A percentile compares a stretch with the other conserved stretches of the same genome.
Conservation (phyloP, 1,140 invertebrate genomes). For the Oedothorax gibbosus region DNA sequence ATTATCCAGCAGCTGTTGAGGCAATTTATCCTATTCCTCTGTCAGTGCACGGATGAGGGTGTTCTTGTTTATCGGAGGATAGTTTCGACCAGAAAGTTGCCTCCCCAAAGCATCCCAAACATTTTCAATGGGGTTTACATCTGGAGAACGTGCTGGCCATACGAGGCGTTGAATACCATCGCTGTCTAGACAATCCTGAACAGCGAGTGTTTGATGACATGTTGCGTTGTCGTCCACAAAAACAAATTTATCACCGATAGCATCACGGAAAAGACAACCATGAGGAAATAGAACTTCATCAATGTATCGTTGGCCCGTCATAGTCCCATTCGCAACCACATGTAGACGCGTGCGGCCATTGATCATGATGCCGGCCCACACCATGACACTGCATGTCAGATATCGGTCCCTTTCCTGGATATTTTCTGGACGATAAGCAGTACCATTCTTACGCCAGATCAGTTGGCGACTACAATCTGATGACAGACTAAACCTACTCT, state of each 20-base stretch:
- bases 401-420: conserved; percentile 27
- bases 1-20: background rate
- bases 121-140: background rate
- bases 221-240: background rate
- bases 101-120: background rate
- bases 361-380: conserved; percentile 20
- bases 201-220: background rate
- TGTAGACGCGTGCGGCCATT: background rate
- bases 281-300: too few relatives aligned
- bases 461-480: conserved; percentile 27
- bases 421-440: conserved; percentile 36
- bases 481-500: conserved; percentile 20
- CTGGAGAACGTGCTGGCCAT: background rate
- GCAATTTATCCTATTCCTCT: conserved; percentile 2
- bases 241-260: too few relatives aligned
- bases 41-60: conserved; percentile 9
- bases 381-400: too few relatives aligned
- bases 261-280: background rate
- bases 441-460: conserved; percentile 22
- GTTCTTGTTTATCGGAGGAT: conserved; percentile 5
- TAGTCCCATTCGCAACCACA: too few relatives aligned
- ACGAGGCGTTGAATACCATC: conserved; percentile 5
- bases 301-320: too few relatives aligned
- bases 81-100: background rate
- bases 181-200: background rate